These are phyloP conservation scores for Equus przewalskii DNA, from an alignment of 2,113 vertebrate species.

Conservation along the genomic window DNA sequence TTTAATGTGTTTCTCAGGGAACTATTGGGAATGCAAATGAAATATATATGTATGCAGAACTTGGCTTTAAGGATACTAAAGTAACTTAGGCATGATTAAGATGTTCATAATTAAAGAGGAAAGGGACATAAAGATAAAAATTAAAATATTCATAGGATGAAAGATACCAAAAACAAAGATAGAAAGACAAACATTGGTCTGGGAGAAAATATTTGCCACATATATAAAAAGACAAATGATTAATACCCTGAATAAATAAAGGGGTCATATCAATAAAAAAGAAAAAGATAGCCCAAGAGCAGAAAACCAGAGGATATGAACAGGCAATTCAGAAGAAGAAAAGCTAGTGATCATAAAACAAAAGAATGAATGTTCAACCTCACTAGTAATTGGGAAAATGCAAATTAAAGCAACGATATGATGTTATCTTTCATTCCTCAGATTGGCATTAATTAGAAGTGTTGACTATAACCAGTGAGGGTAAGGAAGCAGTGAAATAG, in stretches of 20 bases:
- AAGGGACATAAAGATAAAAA: constrained; percentile 2
- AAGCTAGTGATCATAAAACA: constrained; percentile 7
- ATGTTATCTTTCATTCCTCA: background rate
- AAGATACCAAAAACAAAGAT: constrained; percentile 34
- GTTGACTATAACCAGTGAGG: background rate
- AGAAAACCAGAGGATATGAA: background rate
- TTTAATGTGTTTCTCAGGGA: background rate
- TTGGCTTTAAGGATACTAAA: constrained; percentile 36
- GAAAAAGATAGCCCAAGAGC: background rate
- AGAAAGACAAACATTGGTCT: background rate
- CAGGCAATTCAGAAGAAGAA: background rate
- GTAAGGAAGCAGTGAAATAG: background rate
- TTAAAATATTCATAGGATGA: background rate
- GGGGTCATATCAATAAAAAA: constrained; percentile 21
- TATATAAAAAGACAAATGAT: background rate
- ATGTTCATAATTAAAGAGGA: background rate
- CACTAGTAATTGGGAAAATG: constrained; percentile 17
- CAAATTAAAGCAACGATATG: background rate
- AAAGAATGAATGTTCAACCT: constrained; percentile 3
- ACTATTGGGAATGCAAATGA: background rate
- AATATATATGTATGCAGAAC: background rate
- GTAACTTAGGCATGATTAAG: constrained; percentile 25
- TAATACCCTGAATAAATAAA: constrained; percentile 1
- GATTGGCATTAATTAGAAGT: background rate
- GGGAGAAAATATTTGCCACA: background rate